These are phyloP conservation scores for Trematomus bernacchii DNA, from an alignment of 2,797 vertebrate genomes.

Conservation along the genomic window DNA sequence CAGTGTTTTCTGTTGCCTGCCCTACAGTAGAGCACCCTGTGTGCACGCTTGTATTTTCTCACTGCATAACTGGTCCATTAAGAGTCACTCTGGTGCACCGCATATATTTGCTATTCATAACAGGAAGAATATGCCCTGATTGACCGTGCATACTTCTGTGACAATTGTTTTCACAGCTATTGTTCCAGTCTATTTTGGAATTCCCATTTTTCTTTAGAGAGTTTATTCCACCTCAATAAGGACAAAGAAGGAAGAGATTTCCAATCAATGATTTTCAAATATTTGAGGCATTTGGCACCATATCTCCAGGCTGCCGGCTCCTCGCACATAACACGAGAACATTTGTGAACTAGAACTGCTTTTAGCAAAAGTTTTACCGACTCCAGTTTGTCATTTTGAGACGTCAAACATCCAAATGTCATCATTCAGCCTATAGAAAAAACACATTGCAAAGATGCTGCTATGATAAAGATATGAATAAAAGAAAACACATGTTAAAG, in stretches of 20 bases:
- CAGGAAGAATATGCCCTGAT: constrained; percentile 69
- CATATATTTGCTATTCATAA: constrained; percentile 80
- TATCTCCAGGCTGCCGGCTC: constrained; percentile 14
- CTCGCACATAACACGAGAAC: constrained; percentile 1
- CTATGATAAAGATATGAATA: constrained; percentile 3
- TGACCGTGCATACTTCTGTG: constrained; percentile 70
- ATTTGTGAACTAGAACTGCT: constrained; percentile 1
- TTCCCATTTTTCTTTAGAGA: constrained; percentile 50
- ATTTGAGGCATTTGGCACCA: constrained; percentile 34
- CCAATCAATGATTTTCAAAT: constrained; percentile 49
- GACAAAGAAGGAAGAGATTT: constrained; percentile 54
- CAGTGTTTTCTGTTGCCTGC: constrained; percentile 13
- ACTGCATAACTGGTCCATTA: constrained; percentile 76
- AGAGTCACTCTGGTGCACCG: constrained; percentile 73
- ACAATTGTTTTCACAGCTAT: constrained; percentile 78
- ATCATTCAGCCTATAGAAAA: not conserved
- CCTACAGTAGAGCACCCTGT: constrained; percentile 16
- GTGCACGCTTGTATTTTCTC: constrained; percentile 60
- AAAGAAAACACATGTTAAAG: not conserved
- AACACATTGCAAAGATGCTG: not conserved
- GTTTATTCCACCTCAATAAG: constrained; percentile 68
- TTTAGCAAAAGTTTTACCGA: not conserved
- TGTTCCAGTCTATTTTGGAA: constrained; percentile 76
- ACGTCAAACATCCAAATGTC: not conserved
- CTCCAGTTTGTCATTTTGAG: not conserved